These are phyloP conservation scores for Danio choprae DNA, from an alignment of 2,797 vertebrate genomes.

Conservation along the genomic window DNA sequence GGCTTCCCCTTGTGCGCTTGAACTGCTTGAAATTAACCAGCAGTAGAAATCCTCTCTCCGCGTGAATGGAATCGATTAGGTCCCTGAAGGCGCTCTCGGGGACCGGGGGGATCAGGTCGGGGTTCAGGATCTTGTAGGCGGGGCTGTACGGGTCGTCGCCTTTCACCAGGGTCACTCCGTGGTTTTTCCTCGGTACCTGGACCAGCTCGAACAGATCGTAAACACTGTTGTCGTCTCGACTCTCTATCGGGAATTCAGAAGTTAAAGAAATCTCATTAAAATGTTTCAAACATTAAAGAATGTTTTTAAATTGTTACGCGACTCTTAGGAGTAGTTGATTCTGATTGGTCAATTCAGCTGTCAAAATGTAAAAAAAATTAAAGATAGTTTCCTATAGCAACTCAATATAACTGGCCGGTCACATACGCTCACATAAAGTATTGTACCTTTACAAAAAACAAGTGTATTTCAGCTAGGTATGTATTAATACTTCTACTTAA, in stretches of 20 bases:
- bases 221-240: constrained; percentile 83
- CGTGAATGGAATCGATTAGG: constrained; percentile 82
- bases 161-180: constrained; percentile 90
- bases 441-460: too few species aligned
- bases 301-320: background rate
- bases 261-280: background rate
- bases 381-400: background rate
- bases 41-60: constrained; percentile 92
- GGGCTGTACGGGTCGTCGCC: constrained; percentile 87
- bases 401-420: background rate
- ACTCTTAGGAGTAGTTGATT: background rate
- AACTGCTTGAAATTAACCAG: constrained; percentile 91
- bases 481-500: too few species aligned
- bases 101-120: constrained; percentile 91
- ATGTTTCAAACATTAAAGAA: background rate
- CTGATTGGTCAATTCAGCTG: background rate
- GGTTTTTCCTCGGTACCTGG: constrained; percentile 88
- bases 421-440: background rate
- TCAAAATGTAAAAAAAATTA: too few species aligned
- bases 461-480: too few species aligned
- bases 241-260: constrained; percentile 68
- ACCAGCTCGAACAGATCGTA: constrained; percentile 91
- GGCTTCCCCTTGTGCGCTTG: constrained; percentile 85
- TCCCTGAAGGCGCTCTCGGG: constrained; percentile 80
- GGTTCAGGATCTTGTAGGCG: constrained; percentile 92